These are phyloP conservation scores for Leistus spinibarbis DNA, from an alignment of 2,888 invertebrate genomes.

Conservation along the genomic window DNA sequence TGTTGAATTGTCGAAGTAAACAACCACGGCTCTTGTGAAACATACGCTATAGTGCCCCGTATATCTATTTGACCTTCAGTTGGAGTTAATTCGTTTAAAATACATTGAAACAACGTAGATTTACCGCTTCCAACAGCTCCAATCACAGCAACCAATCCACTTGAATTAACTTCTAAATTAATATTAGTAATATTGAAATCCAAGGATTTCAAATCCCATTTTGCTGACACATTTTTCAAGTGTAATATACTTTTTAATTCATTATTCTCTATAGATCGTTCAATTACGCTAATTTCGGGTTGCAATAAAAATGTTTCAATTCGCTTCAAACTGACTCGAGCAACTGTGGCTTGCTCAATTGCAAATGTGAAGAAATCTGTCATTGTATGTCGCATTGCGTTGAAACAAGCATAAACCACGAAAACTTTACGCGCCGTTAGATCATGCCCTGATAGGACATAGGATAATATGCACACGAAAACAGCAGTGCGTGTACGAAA, in stretches of 20 bases:
- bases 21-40: slow-evolving; percentile 84
- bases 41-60: slow-evolving; percentile 73
- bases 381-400: slow-evolving; percentile 74
- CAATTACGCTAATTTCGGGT: slow-evolving; percentile 55
- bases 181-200: slow-evolving; percentile 59
- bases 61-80: slow-evolving; percentile 65
- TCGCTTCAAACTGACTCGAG: slow-evolving; percentile 64
- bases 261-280: slow-evolving; percentile 14
- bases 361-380: slow-evolving; percentile 74
- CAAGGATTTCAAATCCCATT: slow-evolving; percentile 59
- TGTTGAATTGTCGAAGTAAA: slow-evolving; percentile 71
- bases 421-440: slow-evolving; percentile 76
- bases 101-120: slow-evolving; percentile 65
- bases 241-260: slow-evolving; percentile 55
- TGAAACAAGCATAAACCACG: slow-evolving; percentile 74
- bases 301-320: slow-evolving; percentile 66
- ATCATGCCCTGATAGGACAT: slow-evolving; percentile 64
- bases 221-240: slow-evolving; percentile 57
- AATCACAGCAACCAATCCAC: slow-evolving; percentile 66
- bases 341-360: slow-evolving; percentile 68
- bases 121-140: slow-evolving; percentile 77
- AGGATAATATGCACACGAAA: slow-evolving; percentile 70
- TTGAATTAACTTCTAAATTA: slow-evolving; percentile 57
- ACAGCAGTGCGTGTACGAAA: slow-evolving; percentile 73
- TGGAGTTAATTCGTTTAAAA: slow-evolving; percentile 75